phyloP scores from a whole-genome alignment of 1,140 invertebrate species.

The Sinonovacula constricta region DNA sequence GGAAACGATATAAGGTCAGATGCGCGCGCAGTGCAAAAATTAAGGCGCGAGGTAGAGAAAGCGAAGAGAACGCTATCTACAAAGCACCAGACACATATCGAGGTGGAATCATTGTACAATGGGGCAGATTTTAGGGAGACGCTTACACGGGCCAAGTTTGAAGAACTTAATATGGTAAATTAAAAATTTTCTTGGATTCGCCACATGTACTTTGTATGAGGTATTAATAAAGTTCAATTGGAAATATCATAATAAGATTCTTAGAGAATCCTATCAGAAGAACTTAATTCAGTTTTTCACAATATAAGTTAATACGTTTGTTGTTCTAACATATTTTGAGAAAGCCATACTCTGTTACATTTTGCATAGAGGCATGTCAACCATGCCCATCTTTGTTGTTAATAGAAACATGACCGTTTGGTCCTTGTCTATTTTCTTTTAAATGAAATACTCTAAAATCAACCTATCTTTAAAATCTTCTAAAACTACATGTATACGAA shows the following conservation, averaged over 20 bases:
- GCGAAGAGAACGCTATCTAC: constrained; percentile 97
- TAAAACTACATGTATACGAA: too few species aligned
- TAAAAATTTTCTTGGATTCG: background rate
- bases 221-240: background rate
- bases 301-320: background rate
- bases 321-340: background rate
- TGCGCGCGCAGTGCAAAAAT: constrained; percentile 94
- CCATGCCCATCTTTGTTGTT: background rate
- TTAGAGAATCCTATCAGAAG: background rate
- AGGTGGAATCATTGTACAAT: constrained; percentile 99
- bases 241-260: background rate
- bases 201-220: background rate
- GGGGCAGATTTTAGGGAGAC: constrained; percentile 99
- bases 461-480: background rate
- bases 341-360: background rate
- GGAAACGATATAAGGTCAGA: constrained; percentile 98
- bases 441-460: background rate
- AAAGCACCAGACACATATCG: constrained; percentile 96
- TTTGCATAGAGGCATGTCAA: background rate
- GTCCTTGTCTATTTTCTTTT: background rate
- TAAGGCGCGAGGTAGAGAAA: constrained; percentile 98
- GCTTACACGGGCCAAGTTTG: constrained; percentile 98
- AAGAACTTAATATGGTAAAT: constrained; percentile 95
- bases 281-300: too few species aligned
- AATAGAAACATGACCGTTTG: background rate